phyloP scores from a whole-genome alignment of 2,797 vertebrate species.

The Melanotaenia nigrans region DNA sequence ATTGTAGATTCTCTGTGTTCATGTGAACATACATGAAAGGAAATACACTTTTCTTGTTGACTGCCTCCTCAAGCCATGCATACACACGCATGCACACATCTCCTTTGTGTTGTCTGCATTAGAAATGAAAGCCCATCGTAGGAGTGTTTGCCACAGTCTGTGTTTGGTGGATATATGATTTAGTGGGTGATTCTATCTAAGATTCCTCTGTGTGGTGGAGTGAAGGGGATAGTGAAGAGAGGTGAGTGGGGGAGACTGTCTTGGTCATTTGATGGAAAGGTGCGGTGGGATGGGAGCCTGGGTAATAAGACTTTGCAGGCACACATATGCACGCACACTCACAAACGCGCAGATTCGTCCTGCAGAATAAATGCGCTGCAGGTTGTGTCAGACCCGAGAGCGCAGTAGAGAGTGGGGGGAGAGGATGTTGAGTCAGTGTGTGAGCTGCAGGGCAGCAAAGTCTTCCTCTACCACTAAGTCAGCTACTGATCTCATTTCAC shows the following conservation, averaged over 20 bases:
- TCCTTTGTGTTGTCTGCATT: constrained; percentile 41
- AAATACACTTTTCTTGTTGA: constrained; percentile 3
- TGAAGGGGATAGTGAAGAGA: constrained; percentile 15
- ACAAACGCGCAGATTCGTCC: constrained; percentile 26
- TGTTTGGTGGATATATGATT: constrained; percentile 66
- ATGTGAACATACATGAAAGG: constrained; percentile 6
- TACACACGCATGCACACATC: background rate
- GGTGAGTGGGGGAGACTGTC: constrained; percentile 23
- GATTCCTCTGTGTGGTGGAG: constrained; percentile 66
- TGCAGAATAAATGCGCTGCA: constrained; percentile 71
- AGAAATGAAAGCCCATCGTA: constrained; percentile 66
- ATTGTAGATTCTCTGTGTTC: background rate
- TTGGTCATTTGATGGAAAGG: constrained; percentile 66
- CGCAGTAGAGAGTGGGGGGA: constrained; percentile 35
- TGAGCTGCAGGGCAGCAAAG: constrained; percentile 74
- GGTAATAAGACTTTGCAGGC: constrained; percentile 62
- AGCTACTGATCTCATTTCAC: constrained; percentile 79
- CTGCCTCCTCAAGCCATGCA: background rate
- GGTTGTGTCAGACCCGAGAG: constrained; percentile 66
- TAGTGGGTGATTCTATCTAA: constrained; percentile 68
- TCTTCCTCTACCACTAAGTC: constrained; percentile 75
- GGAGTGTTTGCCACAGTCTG: constrained; percentile 64
- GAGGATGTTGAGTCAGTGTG: constrained; percentile 66
- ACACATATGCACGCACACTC: background rate
- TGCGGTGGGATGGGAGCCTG: constrained; percentile 46